Base-by-base conservation (phyloP, 2,797 vertebrate species). In the Decapterus maruadsi region DNA sequence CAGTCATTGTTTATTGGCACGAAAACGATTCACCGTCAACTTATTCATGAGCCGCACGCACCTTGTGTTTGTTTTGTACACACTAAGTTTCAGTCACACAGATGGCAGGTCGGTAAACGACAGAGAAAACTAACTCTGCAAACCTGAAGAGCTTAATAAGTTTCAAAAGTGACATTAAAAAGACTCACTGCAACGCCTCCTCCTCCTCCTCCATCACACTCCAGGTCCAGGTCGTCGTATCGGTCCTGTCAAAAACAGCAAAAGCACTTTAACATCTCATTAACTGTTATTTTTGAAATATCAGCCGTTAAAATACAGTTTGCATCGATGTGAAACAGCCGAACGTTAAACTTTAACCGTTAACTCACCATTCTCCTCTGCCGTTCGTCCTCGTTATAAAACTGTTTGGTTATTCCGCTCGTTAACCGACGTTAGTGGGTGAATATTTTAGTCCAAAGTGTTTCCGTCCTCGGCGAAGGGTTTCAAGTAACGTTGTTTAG, bases 181-280 rank as follows among this genome's bases (percentile, higher is more conserved):
- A 22, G 10, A 51, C 91, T 90, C 51, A 92, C 90, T n/a, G 81
- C 34, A 1, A 70, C 83, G 1, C 51, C 53, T 76, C 71, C 90
- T 77, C 51, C 53, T 76, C 71, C 90, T 77, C 26, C 26, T 26
- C 26, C 26, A 11, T 91, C 90, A 64, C 87, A 90, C 6, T 92
- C 90, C 86, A 91, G 8, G 4, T 90, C 87, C 68, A 92, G 50
- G 40, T 79, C 34, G 3, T 70, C 66, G 67, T 90, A 91, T 10
- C 87, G 90, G 31, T 93, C 85, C 92, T 92, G 87, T 77, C 50
- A 72, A 67, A 78, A 3, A 66, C 31, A 17, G 2, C 16, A 58
- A 5, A 4, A 34, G 6, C 31, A 34, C 31, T 34, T 34, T 5
- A 34, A 34, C 7, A 3, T 10, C 6, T 19, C 3, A 43, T 4